Evolutionary conservation across 2,888 invertebrate species (phyloP).

Genomic region (Drosophila mulleri): DNA sequence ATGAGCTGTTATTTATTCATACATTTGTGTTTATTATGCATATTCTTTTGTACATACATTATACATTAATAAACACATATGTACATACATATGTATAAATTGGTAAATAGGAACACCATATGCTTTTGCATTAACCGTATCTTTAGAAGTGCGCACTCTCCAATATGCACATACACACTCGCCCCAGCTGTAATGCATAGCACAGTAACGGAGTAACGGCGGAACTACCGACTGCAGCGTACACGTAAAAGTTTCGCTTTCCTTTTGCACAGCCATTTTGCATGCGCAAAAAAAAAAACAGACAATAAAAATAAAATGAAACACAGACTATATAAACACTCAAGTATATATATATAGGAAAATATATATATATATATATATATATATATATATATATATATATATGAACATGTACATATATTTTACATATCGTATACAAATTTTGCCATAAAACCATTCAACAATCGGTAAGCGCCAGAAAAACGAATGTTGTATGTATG

Average conservation of each 20-base stretch:
- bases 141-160: conserved; percentile 14
- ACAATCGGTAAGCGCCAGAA: conserved; percentile 36
- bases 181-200: conserved; percentile 8
- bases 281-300: conserved; percentile 75
- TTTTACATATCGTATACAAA: conserved; percentile 44
- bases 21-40: conserved; percentile 60
- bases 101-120: not conserved
- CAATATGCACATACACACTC: conserved; percentile 3
- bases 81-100: too few species aligned
- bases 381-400: too few species aligned
- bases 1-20: conserved; percentile 54
- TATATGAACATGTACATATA: conserved; percentile 14
- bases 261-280: conserved; percentile 79
- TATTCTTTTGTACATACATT: not conserved
- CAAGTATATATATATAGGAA: conserved; percentile 3
- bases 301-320: conserved; percentile 34
- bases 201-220: conserved; percentile 25
- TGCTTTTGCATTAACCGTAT: conserved; percentile 6
- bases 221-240: conserved; percentile 33
- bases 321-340: conserved; percentile 32
- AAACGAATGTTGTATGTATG: conserved; percentile 44
- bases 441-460: conserved; percentile 56
- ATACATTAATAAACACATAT: not conserved
- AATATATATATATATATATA: too few species aligned
- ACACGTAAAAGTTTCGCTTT: conserved; percentile 75